Evolutionary conservation across 2,113 vertebrate genomes (phyloP), one percentile per base, ranked within the genome.

Genomic region (Corythaixoides concolor): DNA sequence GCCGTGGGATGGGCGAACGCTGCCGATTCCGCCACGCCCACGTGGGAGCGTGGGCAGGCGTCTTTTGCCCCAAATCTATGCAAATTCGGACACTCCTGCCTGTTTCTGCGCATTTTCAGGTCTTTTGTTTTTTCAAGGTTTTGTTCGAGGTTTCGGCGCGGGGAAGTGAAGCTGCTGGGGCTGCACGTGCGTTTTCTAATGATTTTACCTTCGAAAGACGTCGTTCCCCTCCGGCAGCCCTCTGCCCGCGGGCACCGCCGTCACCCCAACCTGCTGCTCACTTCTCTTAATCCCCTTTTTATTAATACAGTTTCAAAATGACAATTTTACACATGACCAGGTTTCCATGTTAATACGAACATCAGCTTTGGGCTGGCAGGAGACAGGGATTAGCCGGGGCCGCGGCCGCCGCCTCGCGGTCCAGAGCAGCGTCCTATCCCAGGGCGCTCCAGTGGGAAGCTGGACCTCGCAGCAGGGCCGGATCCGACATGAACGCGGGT

Each of bases 371-470:
- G 50, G 66, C 85, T 53, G 72, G 27, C 14, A 1, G 45, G 47
- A 49, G 24, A 3, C 16, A 2, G 60, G 41, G 47, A 33, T 15
- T 23, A 16, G 64, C 35, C 0, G 5, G 43, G 16, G 75, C 58
- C 6, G 77, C 9, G 11, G 41, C 30, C 30, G 2, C 8, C 26
- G n/a, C 19, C 7, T 1, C 6, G 1, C 5, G 1, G 5, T 30
- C 55, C 35, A 1, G 1, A 10, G 60, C 66, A 41, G 32, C 5
- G 0, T 23, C 39, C 33, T 2, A 0, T 3, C 12, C 15, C 52
- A 3, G 7, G 66, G 15, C 1, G 15, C 41, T 41, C 12, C 43
- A 1, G 1, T 1, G n/a, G 56, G 20, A 70, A 5, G n/a, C 23
- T 1, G 62, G 41, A 33, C 45, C 15, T 8, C 1, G 33, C 26